phyloP scores from a whole-genome alignment of 1,140 invertebrate genomes.

The Pseudomyrmex pallidus region DNA sequence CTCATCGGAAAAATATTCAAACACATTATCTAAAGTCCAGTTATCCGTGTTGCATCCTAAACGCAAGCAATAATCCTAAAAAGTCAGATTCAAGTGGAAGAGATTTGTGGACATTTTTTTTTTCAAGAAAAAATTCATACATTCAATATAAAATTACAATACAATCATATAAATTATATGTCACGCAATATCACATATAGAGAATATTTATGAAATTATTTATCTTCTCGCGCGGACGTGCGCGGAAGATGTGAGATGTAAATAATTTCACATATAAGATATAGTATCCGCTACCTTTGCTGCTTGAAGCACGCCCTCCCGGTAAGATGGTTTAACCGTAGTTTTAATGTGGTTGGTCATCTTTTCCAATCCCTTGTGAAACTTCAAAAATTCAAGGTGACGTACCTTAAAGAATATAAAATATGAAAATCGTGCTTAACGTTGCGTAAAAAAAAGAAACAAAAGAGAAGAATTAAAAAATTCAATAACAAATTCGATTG shows the following conservation, averaged over 20 bases:
- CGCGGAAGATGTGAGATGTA: too few relatives aligned
- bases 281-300: conserved; percentile 66
- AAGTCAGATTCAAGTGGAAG: conserved; percentile 50
- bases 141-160: neutral
- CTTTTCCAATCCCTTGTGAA: conserved; percentile 70
- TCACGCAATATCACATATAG: conserved; percentile 8
- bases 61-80: conserved; percentile 77
- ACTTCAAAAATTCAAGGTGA: conserved; percentile 70
- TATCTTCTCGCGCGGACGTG: neutral
- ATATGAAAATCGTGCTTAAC: conserved; percentile 40
- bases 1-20: conserved; percentile 65
- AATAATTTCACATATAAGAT: too few relatives aligned
- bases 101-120: conserved; percentile 26
- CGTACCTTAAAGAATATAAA: conserved; percentile 62
- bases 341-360: conserved; percentile 70
- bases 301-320: conserved; percentile 75
- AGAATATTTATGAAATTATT: conserved; percentile 16
- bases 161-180: neutral
- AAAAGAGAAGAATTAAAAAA: neutral
- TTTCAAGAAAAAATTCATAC: neutral
- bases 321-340: conserved; percentile 67
- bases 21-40: conserved; percentile 74
- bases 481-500: neutral
- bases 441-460: conserved; percentile 37
- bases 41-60: conserved; percentile 71